Evolutionary conservation across 2,113 vertebrate species (phyloP).

Genomic region (Globicephala melas): DNA sequence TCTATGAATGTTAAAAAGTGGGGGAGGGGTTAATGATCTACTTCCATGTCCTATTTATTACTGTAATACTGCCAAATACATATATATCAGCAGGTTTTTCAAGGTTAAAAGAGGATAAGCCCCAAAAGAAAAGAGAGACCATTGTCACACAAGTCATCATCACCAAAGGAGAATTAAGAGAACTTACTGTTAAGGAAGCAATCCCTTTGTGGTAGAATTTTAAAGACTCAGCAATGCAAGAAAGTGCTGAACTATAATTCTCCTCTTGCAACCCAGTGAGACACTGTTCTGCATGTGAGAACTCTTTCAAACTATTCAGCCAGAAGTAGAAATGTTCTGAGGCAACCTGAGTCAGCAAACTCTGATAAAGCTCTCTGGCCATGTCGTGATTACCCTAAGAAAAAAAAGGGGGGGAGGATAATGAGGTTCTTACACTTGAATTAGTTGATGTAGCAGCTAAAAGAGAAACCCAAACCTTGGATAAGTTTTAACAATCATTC

Average conservation of each 20-base stretch:
- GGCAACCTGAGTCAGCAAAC: conserved; percentile 94
- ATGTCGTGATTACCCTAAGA: conserved; percentile 95
- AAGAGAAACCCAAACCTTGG: background rate
- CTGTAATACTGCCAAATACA: background rate
- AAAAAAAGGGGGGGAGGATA: background rate
- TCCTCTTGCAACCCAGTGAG: conserved; percentile 91
- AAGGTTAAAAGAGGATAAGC: background rate
- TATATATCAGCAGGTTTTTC: background rate
- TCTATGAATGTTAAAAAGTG: background rate
- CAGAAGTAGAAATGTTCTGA: conserved; percentile 99
- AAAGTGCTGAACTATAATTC: conserved; percentile 91
- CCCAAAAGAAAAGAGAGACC: background rate
- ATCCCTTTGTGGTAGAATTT: conserved; percentile 98
- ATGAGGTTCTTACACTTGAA: background rate
- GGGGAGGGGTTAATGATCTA: background rate
- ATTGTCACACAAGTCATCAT: background rate
- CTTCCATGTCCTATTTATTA: background rate
- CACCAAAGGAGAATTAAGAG: background rate
- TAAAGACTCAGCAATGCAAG: conserved; percentile 93
- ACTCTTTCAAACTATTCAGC: conserved; percentile 98
- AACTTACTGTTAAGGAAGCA: conserved; percentile 94
- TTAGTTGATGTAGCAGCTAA: background rate
- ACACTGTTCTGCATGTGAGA: conserved; percentile 95
- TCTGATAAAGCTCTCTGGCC: conserved; percentile 96
- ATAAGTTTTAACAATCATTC: background rate